Evolutionary conservation across 1,140 invertebrate genomes (phyloP).

Genomic region (Drosophila eugracilis): DNA sequence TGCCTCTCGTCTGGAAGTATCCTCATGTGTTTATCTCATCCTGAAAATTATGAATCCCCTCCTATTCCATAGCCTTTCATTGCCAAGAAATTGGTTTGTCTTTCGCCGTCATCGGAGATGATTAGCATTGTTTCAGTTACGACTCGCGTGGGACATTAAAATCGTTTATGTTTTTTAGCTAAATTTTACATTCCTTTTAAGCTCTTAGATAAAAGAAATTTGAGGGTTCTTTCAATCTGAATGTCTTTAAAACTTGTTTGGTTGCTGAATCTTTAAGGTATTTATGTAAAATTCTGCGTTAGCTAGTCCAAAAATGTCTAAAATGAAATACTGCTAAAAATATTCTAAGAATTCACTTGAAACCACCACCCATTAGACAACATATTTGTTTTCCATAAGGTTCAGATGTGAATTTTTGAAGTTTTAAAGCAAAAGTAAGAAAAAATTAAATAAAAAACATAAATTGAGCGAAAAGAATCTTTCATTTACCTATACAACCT

Average conservation of each 20-base stretch:
- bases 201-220: background rate
- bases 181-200: background rate
- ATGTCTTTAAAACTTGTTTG: too few species aligned
- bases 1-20: conserved; percentile 24
- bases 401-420: too few species aligned
- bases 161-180: background rate
- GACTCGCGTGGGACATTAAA: background rate
- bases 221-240: too few species aligned
- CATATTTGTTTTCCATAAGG: too few species aligned
- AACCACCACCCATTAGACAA: too few species aligned
- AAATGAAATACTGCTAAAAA: too few species aligned
- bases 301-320: too few species aligned
- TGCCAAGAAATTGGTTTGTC: conserved; percentile 23
- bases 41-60: conserved; percentile 62
- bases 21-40: conserved; percentile 52
- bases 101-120: conserved; percentile 11
- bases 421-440: too few species aligned
- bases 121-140: conserved; percentile 10
- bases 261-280: too few species aligned
- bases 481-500: background rate
- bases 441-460: background rate
- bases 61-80: background rate
- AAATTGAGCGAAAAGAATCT: background rate
- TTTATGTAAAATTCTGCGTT: too few species aligned
- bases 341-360: too few species aligned